Percentiles rank a stretch among this genome's conserved stretches.
phyloP scores from a whole-genome alignment of 2,113 vertebrate genomes.

The Bungarus multicinctus region DNA sequence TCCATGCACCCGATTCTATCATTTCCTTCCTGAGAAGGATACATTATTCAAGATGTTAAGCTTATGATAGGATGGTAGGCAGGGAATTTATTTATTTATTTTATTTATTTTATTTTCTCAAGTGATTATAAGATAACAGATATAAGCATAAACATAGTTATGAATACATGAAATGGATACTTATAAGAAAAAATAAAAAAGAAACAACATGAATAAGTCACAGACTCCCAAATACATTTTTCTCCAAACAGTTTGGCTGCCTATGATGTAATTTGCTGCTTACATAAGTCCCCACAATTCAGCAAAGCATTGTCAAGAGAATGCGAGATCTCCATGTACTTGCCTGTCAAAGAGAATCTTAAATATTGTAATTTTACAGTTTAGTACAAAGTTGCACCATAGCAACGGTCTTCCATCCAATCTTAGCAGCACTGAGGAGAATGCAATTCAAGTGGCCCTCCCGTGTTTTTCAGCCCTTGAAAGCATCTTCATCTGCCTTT shows the following conservation, averaged over 20 bases:
- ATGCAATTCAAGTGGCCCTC: background rate
- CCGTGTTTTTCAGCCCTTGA: background rate
- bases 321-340: background rate
- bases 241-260: conserved; percentile 26
- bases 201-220: background rate
- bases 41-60: no score
- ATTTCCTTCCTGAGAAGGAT: background rate
- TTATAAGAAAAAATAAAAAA: no score
- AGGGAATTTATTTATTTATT: no score
- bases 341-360: background rate
- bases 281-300: conserved; percentile 30
- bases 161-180: no score
- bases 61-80: background rate
- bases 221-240: background rate
- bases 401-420: background rate
- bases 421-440: background rate
- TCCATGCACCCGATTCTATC: background rate
- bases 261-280: conserved; percentile 14
- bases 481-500: background rate
- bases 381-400: background rate
- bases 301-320: conserved; percentile 7
- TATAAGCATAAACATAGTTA: no score
- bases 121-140: no score
- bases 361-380: background rate
- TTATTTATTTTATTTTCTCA: no score